phyloP scores from a whole-genome alignment of 2,797 vertebrate genomes.

The Discoglossus pictus region DNA sequence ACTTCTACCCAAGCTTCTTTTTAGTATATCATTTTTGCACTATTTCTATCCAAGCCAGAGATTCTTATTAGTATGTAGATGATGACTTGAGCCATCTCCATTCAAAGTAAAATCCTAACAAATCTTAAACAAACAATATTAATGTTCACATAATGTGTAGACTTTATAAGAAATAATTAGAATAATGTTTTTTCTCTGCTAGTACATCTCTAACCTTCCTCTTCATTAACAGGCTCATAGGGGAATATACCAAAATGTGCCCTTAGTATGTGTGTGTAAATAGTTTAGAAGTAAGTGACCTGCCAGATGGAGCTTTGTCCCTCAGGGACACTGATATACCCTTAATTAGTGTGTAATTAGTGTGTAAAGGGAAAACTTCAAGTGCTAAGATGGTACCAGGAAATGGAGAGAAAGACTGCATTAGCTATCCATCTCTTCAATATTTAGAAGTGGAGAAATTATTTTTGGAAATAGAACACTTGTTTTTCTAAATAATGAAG shows the following conservation, averaged over 20 bases:
- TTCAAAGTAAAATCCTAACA: too few relatives aligned
- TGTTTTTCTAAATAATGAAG: too few relatives aligned
- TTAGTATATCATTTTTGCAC: too few relatives aligned
- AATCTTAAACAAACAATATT: too few relatives aligned
- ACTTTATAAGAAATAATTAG: too few relatives aligned
- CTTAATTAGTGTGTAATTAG: conserved; percentile 90
- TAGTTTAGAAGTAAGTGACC: conserved; percentile 64
- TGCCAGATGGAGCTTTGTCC: conserved; percentile 67
- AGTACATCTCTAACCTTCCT: conserved; percentile 56
- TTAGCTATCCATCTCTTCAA: conserved; percentile 75
- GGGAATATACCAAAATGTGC: conserved; percentile 67
- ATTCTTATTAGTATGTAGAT: too few relatives aligned
- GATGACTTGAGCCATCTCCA: too few relatives aligned
- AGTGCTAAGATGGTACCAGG: conserved; percentile 75
- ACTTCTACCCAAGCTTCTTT: too few relatives aligned
- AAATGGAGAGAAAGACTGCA: conserved; percentile 70
- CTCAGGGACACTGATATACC: conserved; percentile 70
- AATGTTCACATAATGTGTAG: too few relatives aligned
- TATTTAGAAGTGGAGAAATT: too few relatives aligned
- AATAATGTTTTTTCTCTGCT: conserved; percentile 51
- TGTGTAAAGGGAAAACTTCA: conserved; percentile 71
- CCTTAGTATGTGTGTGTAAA: conserved; percentile 64
- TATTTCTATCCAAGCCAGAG: too few relatives aligned
- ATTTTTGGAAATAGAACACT: too few relatives aligned
- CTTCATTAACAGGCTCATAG: conserved; percentile 68